phyloP scores from a whole-genome alignment of 1,140 invertebrate genomes.

The Pteromalus puparum region DNA sequence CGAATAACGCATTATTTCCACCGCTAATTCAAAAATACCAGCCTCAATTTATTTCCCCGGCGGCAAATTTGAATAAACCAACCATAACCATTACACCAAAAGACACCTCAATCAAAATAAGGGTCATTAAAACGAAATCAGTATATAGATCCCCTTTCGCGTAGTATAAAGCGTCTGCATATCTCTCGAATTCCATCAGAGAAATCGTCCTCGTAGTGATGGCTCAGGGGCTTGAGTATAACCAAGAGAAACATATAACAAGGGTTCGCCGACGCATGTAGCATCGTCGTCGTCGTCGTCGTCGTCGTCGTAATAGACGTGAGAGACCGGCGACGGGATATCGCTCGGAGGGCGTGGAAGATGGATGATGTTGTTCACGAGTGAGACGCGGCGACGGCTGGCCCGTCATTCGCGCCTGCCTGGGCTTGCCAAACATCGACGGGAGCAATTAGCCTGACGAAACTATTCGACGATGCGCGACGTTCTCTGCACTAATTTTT shows the following conservation, averaged over 20 bases:
- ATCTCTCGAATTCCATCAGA: neutral
- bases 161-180: too few species aligned
- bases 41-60: too few species aligned
- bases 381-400: neutral
- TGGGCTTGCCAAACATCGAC: slow-evolving; percentile 1
- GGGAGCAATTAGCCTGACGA: neutral
- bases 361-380: slow-evolving; percentile 27
- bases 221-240: neutral
- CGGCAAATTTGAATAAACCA: neutral
- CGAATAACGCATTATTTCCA: too few species aligned
- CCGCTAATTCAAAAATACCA: too few species aligned
- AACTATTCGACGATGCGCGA: neutral
- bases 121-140: neutral
- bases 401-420: slow-evolving; percentile 14
- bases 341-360: slow-evolving; percentile 17
- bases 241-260: neutral
- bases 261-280: neutral
- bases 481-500: too few species aligned
- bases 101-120: neutral
- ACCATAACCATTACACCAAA: neutral
- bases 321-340: slow-evolving; percentile 20
- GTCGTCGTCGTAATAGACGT: neutral
- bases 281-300: slow-evolving; percentile 2
- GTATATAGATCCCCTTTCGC: too few species aligned
- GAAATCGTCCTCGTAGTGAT: neutral